Evolutionary conservation across 2,888 invertebrate species (phyloP), one percentile per base, ranked within the genome.

Genomic region (Leucophora obtusa): DNA sequence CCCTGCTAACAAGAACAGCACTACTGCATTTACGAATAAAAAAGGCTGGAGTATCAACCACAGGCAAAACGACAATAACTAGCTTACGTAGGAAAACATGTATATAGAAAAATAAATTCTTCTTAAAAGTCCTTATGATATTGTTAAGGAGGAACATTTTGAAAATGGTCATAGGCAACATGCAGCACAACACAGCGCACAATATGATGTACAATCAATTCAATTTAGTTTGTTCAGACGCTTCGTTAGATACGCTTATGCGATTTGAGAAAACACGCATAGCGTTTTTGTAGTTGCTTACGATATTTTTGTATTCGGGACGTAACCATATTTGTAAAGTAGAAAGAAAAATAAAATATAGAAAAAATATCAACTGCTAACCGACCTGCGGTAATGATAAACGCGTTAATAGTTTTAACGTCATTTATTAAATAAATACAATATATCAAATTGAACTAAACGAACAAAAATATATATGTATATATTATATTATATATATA

Each of bases 331-430:
- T 81, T 69, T 69, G 38, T 53, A 65, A 73, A 73, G 58, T 47
- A 33, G 24, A 69, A 75, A 69, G 15, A 70, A 79, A 66, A 63
- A 66, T 17, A 51, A 77, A 28, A 71, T 11, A 38, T 38, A 38
- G 35, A 77, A 47, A 53, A 66, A 47, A 71, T 18, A 75, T 17
- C 58, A 75, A 35, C 47, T 68, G 72, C 54, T 59, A 73, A 77
- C 72, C 77, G 77, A 81, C 77, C 77, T 81, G 73, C 73, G 76
- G 81, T 81, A 81, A 81, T 77, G 73, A 77, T 73, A 73, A 81
- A 81, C 59, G 54, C 54, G 80, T 77, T 73, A 74, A 81, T 77
- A 70, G 50, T 70, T 72, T 81, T 56, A 77, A 73, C 73, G 76
- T 62, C 60, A 77, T 54, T 66, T 75, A 56, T 58, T 35, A 69